These are phyloP conservation scores for Notocelia uddmanniana DNA, from an alignment of 2,888 invertebrate genomes.

Conservation along the genomic window DNA sequence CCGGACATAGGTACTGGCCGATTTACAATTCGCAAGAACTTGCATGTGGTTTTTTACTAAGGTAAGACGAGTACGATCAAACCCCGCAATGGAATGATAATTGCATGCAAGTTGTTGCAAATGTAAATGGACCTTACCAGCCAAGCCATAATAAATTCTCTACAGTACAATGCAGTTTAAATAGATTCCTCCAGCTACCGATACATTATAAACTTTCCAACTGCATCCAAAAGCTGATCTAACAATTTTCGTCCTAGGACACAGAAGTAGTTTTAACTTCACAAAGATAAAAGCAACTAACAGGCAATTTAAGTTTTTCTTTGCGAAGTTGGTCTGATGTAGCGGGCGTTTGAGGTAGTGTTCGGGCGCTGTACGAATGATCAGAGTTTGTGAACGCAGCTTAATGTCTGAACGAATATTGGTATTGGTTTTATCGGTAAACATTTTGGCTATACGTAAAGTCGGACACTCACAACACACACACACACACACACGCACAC, in stretches of 20 bases:
- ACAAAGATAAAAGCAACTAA: constrained; percentile 70
- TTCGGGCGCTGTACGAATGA: background rate
- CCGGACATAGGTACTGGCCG: too few species aligned
- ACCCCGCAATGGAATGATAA: too few species aligned
- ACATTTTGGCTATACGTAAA: too few species aligned
- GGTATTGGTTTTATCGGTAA: background rate
- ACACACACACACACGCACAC: too few species aligned
- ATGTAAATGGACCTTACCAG: too few species aligned
- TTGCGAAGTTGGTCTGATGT: constrained; percentile 43
- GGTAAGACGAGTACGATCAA: too few species aligned
- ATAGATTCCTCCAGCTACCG: constrained; percentile 35
- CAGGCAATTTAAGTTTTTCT: constrained; percentile 78
- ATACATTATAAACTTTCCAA: constrained; percentile 53
- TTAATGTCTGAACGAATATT: background rate
- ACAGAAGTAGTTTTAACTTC: constrained; percentile 61
- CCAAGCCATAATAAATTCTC: background rate
- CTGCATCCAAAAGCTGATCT: constrained; percentile 57
- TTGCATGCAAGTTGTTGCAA: too few species aligned
- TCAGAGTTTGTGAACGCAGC: background rate
- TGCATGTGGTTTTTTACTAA: too few species aligned
- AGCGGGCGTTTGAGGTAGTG: constrained; percentile 7
- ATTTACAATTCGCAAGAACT: too few species aligned
- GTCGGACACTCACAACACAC: too few species aligned
- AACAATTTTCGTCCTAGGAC: constrained; percentile 51
- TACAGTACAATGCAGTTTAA: background rate